Conservation (phyloP, 1,140 invertebrate species). For the Panagrolaimus sp. region DNA sequence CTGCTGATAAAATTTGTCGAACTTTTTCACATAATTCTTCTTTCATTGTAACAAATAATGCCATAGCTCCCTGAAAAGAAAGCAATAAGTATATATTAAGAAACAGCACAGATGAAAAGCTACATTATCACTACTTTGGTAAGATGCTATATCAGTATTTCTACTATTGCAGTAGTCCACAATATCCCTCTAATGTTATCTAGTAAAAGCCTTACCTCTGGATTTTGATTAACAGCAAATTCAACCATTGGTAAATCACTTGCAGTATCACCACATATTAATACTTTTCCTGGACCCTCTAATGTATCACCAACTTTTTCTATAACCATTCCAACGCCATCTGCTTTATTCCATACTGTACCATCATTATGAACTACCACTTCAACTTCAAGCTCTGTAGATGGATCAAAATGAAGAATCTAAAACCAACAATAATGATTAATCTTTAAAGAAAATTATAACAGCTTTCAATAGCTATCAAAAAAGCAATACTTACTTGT, state of each 20-base stretch:
- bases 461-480: too few relatives aligned
- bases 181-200: slow-evolving; percentile 1
- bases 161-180: not conserved
- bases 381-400: slow-evolving; percentile 53
- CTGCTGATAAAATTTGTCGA: slow-evolving; percentile 18
- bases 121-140: too few relatives aligned
- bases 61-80: slow-evolving; percentile 35
- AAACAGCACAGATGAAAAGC: too few relatives aligned
- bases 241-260: slow-evolving; percentile 54
- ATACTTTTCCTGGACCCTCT: slow-evolving; percentile 39
- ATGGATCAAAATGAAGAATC: slow-evolving; percentile 51
- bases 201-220: slow-evolving; percentile 28
- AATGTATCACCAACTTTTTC: slow-evolving; percentile 42
- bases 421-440: too few relatives aligned
- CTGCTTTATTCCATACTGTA: slow-evolving; percentile 54
- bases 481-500: slow-evolving; percentile 29
- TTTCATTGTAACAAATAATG: slow-evolving; percentile 36
- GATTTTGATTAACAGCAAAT: slow-evolving; percentile 38
- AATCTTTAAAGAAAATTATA: too few relatives aligned
- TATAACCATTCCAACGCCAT: slow-evolving; percentile 48
- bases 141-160: too few relatives aligned
- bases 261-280: slow-evolving; percentile 54
- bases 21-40: slow-evolving; percentile 24
- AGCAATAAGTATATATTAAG: too few relatives aligned
- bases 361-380: slow-evolving; percentile 50